Base-by-base conservation (phyloP, 2,797 vertebrate genomes). In the Schizothorax lantsangensis region DNA sequence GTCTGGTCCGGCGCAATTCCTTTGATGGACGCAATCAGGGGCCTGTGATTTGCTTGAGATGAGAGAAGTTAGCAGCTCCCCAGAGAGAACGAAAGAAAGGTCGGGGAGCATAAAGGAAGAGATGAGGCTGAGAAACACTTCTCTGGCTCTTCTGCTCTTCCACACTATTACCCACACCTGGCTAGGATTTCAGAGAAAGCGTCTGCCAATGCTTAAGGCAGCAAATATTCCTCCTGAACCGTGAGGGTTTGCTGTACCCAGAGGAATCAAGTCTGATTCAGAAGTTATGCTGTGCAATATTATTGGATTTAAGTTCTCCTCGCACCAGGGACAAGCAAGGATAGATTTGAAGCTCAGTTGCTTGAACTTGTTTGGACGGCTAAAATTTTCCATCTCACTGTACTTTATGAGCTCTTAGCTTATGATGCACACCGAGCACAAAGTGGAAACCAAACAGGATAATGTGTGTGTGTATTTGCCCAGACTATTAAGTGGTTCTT, bases 41-140 rank as follows among this genome's bases (percentile, higher is more conserved):
- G 10, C 68, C 52, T 88, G 74, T 72, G 85, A 83, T 88, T 87
- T 85, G 57, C 86, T 64, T 85, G 68, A 9, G 49, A 62, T 83
- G 64, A 85, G 43, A 66, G 79, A 84, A 66, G 49, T 88, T 85
- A 83, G 57, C 19, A 11, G 38, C 57, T 38, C 77, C 62, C 79
- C 43, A 30, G 75, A 79, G 84, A 71, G 8, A 83, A 57, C 17
- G 26, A 77, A 26, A 72, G 66, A 71, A 72, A 88, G 75, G 77
- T 81, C 2, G 14, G 23, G 47, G 47, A 79, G 59, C 52, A 26
- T 72, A 57, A 72, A 21, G 12, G 33, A 72, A n/a, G n/a, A 85
- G 54, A 79, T 84, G 57, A 79, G 43, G 26, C 83, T 62, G 57
- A 66, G 43, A 69, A 59, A 17, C 26, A 15, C 59, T 36, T 52